Base-by-base conservation (phyloP, 2,888 invertebrate species). In the Muschampia plurimacula region DNA sequence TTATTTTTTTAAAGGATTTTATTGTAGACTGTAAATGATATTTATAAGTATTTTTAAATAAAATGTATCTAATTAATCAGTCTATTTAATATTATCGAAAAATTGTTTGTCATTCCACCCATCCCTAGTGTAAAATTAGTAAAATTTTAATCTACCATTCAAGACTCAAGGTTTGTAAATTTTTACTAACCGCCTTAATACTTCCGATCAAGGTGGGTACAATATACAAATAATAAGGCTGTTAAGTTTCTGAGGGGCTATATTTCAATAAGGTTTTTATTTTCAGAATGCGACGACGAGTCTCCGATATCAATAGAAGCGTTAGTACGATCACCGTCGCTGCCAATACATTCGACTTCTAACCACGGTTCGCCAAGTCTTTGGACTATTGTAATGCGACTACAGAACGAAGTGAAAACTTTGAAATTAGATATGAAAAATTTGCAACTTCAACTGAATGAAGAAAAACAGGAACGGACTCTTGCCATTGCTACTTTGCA, bases 351-450 rank as follows among this genome's bases (percentile, higher is more conserved):
- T 82, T 86, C 87, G 72, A 84, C 85, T 13, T 82, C 87, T 67
- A 83, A 81, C 78, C 89, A 89, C 81, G 87, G 85, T 67, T 86
- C 86, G 84, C 96, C 97, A 86, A 96, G 96, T 82, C 90, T 97
- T 80, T 96, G 97, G 89, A 96, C 97, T 80, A 96, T 97, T 73
- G 97, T 97, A 77, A 96, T 97, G 93, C 95, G 96, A 75, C 89
- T 97, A 81, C 97, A 96, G 85, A 96, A 96, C 84, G 96, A 97
- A 89, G 94, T 97, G 77, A 95, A 95, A 82, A 95, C 95, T 73
- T 89, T 97, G 78, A 96, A 96, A 85, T 84, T 91, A 77, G 95
- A 96, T 86, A 95, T 97, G 79, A 93, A 93, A 75, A 91, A 95
- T 77, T 85, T 96, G 73, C 94, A 95, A 74, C 90, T 95, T 77